Evolutionary conservation across 2,113 vertebrate genomes (phyloP), one percentile per base, ranked within the genome.

Genomic region (Panthera uncia): DNA sequence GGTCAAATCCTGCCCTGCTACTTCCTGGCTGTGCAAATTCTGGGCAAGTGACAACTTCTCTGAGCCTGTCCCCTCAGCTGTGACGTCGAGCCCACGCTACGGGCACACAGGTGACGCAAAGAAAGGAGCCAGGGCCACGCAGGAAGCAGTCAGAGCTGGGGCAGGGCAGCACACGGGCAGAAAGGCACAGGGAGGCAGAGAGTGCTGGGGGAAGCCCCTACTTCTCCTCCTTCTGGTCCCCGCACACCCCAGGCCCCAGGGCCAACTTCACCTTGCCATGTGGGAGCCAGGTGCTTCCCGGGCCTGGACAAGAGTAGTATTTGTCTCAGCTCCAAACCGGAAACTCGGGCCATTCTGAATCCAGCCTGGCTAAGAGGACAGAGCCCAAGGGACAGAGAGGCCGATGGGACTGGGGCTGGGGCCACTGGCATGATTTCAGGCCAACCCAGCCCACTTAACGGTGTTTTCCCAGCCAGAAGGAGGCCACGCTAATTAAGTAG

Each of bases 401-500:
- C 91, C 69, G 1, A 4, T 33, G 81, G 92, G 79, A 69, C 0
- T 0, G 88, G 81, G 85, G 94, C 91, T 82, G 82, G 91, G 91
- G 94, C 86, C 81, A 82, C 97, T 31, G 0, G 88, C 92, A 63
- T 81, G 98, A 98, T 98, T 98, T 98, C 97, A 97, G 97, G 97
- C 83, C 94, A 95, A 82, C 15, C 78, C 97, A 96, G 92, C 68
- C 97, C 91, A 97, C 50, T 98, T 98, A 97, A 81, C 0, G 1
- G 79, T 98, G 87, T 87, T 93, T 85, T 98, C 97, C 95, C 74
- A 89, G 94, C 79, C 97, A 90, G 94, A 98, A 97, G 97, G 96
- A 97, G 98, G 97, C 93, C 95, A 81, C 25, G 31, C 98, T 98
- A 98, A 99, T 98, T 98, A 98, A 98, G 97, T 94, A 85, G 92